These are phyloP conservation scores for Pseudopipra pipra DNA, from an alignment of 2,113 vertebrate genomes.

Conservation along the genomic window DNA sequence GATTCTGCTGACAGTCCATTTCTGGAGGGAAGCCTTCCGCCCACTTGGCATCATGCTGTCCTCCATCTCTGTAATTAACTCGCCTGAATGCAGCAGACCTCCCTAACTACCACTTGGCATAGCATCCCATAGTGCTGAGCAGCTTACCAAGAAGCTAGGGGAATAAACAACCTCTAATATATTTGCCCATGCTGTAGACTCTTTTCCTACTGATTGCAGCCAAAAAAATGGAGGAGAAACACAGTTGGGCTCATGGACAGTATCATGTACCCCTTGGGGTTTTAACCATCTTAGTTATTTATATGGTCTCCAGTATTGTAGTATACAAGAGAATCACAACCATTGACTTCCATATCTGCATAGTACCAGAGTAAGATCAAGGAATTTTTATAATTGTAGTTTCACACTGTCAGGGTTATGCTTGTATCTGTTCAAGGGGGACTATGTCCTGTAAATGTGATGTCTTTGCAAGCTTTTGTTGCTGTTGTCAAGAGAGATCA, in stretches of 20 bases:
- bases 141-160: background rate
- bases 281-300: background rate
- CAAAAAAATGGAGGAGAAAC: background rate
- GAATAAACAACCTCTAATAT: background rate
- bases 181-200: background rate
- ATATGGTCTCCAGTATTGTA: background rate
- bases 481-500: background rate
- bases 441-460: background rate
- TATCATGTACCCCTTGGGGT: background rate
- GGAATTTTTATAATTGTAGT: background rate
- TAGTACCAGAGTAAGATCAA: background rate
- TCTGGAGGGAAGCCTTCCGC: slow-evolving; percentile 10
- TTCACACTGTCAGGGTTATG: background rate
- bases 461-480: background rate
- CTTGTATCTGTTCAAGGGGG: background rate
- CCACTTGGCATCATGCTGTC: background rate
- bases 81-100: background rate
- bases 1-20: background rate
- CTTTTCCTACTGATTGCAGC: background rate
- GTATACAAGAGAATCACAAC: background rate
- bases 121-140: background rate
- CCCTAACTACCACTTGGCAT: background rate
- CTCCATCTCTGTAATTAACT: slow-evolving; percentile 9
- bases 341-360: background rate
- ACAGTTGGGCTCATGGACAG: background rate